Evolutionary conservation across 2,113 vertebrate species (phyloP).

Genomic region (Garra rufa): DNA sequence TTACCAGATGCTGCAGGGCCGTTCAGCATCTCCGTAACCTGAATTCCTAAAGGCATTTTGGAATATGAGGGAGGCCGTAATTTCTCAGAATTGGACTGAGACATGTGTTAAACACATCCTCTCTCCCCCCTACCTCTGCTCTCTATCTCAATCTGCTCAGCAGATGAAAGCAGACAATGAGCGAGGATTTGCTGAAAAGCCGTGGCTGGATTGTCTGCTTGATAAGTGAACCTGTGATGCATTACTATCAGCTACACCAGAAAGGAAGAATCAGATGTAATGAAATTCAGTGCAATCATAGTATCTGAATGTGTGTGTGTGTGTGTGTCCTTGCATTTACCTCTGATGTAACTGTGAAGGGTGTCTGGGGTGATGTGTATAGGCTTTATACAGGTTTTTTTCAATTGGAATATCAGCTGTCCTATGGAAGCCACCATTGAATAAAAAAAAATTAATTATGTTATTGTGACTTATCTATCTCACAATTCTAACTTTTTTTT

Average conservation of each 20-base stretch:
- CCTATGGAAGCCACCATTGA: no score
- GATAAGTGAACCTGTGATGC: slow-evolving; percentile 11
- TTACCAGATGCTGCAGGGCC: not conserved
- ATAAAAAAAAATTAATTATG: no score
- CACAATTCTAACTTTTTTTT: no score
- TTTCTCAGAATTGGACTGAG: not conserved
- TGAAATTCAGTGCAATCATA: not conserved
- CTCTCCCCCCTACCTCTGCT: not conserved
- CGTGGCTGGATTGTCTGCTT: not conserved
- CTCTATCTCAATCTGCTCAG: not conserved
- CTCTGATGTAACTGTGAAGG: not conserved
- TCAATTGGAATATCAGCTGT: not conserved
- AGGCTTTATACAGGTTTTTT: not conserved
- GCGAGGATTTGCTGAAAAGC: slow-evolving; percentile 3
- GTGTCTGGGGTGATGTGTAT: not conserved
- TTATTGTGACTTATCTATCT: no score
- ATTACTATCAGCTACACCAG: slow-evolving; percentile 19
- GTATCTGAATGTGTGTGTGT: not conserved
- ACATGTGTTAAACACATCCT: slow-evolving; percentile 1
- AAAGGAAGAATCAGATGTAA: slow-evolving; percentile 1
- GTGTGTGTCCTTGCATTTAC: not conserved
- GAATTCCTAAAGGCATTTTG: not conserved
- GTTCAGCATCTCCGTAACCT: no score
- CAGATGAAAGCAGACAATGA: slow-evolving; percentile 26
- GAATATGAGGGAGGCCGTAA: not conserved